These are phyloP conservation scores for Upupa epops DNA, from an alignment of 2,113 vertebrate species.

Conservation along the genomic window DNA sequence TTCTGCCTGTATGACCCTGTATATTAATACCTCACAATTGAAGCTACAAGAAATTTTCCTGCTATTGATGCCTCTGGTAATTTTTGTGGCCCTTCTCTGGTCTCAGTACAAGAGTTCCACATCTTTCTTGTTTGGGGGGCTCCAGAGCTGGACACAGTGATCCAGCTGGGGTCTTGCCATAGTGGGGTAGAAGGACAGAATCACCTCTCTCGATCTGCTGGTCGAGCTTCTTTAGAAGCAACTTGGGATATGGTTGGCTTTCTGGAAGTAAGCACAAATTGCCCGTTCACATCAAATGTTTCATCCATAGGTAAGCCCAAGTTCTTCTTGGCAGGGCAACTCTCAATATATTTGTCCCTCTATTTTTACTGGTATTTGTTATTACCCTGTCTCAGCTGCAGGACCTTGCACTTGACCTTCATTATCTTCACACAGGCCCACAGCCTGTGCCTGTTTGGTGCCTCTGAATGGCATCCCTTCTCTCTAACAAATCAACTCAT, in stretches of 20 bases:
- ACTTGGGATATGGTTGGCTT: accelerated
- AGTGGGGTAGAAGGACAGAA: no score
- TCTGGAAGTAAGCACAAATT: no score
- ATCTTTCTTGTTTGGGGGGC: no score
- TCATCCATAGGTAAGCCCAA: neutral
- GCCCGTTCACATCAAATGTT: neutral
- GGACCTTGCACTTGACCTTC: neutral
- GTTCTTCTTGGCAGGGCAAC: neutral
- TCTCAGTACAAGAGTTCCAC: no score
- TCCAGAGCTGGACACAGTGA: no score
- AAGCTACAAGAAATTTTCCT: neutral
- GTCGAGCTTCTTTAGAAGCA: neutral
- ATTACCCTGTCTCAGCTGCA: neutral
- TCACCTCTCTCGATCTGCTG: neutral
- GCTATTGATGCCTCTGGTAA: neutral
- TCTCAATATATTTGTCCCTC: neutral
- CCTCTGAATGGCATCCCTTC: neutral
- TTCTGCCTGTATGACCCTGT: neutral
- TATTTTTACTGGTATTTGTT: neutral
- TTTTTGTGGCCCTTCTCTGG: neutral
- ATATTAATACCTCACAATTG: neutral
- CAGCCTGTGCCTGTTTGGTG: neutral
- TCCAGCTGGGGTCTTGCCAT: no score
- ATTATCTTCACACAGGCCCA: neutral
- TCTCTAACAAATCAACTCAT: no score